Percentiles rank a stretch among this genome's conserved stretches.
phyloP scores from a whole-genome alignment of 1,140 invertebrate species.

The Ostrea denselamellosa region DNA sequence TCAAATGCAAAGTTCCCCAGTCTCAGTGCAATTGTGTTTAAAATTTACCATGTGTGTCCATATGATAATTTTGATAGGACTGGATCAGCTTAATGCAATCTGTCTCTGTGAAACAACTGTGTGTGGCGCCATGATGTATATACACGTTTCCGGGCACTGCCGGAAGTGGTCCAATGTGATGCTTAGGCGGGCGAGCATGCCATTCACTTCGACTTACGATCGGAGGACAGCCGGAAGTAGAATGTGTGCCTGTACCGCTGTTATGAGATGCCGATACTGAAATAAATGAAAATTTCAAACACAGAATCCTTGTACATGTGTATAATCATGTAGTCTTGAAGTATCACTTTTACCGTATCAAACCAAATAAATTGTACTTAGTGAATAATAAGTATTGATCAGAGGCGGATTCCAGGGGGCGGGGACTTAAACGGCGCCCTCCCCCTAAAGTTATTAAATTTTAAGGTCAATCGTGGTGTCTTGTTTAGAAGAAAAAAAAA shows the following conservation, averaged over 20 bases:
- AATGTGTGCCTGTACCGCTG: not conserved
- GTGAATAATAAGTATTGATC: too few species aligned
- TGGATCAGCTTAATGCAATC: conserved; percentile 81
- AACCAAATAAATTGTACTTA: too few species aligned
- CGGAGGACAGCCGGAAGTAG: conserved; percentile 58
- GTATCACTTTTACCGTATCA: too few species aligned
- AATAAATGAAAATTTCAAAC: not conserved
- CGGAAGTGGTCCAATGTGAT: conserved; percentile 39
- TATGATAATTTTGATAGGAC: conserved; percentile 86
- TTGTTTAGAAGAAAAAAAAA: too few species aligned
- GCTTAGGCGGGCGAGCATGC: conserved; percentile 60
- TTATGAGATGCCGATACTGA: not conserved
- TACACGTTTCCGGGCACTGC: conserved; percentile 60
- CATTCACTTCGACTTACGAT: conserved; percentile 66
- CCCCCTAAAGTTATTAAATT: too few species aligned
- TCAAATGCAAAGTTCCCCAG: too few species aligned
- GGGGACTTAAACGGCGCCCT: too few species aligned
- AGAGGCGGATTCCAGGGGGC: too few species aligned
- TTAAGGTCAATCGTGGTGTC: too few species aligned
- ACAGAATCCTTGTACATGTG: too few species aligned
- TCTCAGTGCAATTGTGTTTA: too few species aligned
- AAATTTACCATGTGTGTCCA: conserved; percentile 80
- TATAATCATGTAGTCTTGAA: too few species aligned
- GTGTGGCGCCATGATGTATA: conserved; percentile 85
- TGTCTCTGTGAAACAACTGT: conserved; percentile 81